phyloP scores from a whole-genome alignment of 1,140 invertebrate species.

The Antheraea pernyi region DNA sequence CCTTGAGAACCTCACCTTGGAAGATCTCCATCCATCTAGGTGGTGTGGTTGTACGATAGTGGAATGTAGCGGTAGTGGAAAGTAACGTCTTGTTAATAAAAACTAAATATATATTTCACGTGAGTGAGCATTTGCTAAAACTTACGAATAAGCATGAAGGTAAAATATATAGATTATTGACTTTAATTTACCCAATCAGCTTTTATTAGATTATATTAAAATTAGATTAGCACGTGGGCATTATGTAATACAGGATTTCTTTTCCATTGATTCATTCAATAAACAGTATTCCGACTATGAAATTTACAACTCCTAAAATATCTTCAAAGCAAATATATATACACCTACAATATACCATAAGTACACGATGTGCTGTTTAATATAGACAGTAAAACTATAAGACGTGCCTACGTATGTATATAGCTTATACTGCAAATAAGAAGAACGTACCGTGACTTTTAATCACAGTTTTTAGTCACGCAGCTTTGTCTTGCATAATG shows the following conservation, averaged over 20 bases:
- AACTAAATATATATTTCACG: too few species aligned
- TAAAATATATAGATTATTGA: not conserved
- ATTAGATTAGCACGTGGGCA: not conserved
- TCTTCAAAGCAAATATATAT: conserved; percentile 9
- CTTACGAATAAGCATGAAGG: not conserved
- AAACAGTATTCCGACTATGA: conserved; percentile 9
- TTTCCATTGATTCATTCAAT: conserved; percentile 9
- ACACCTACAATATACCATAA: not conserved
- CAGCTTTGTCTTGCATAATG: conserved; percentile 22
- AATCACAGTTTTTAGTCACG: conserved; percentile 36
- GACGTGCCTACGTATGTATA: conserved; percentile 10
- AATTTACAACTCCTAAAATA: conserved; percentile 11
- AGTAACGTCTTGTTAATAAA: too few species aligned
- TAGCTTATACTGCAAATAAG: conserved; percentile 17
- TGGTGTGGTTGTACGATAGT: too few species aligned
- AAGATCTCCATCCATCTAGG: too few species aligned
- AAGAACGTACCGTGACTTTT: conserved; percentile 27
- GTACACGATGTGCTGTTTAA: conserved; percentile 3
- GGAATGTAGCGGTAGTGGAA: too few species aligned
- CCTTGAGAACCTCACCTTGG: too few species aligned
- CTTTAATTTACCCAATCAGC: not conserved
- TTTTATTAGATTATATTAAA: not conserved
- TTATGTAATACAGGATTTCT: conserved; percentile 5
- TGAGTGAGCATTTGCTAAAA: not conserved
- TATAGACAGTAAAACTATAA: not conserved